Evolutionary conservation across 2,113 vertebrate species (phyloP).

Genomic region (Ciconia stormi): DNA sequence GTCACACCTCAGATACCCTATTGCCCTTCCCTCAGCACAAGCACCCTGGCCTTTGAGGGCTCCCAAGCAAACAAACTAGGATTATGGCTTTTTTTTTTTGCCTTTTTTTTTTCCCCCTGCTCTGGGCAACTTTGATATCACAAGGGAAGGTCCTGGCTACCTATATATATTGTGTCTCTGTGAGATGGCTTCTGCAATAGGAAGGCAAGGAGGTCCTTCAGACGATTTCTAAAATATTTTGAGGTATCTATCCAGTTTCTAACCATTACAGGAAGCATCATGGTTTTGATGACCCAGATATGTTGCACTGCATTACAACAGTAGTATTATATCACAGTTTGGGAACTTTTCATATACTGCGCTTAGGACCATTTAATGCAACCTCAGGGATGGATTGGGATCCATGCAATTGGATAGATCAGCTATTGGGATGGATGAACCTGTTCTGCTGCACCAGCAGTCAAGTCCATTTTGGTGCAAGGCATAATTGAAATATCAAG

Average conservation of each 20-base stretch:
- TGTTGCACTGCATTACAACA: neutral
- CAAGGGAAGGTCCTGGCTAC: neutral
- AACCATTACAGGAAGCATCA: neutral
- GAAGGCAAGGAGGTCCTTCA: neutral
- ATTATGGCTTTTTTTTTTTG: neutral
- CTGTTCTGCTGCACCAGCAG: neutral
- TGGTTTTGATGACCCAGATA: neutral
- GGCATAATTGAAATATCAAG: neutral
- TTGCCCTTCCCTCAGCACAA: neutral
- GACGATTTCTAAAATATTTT: neutral
- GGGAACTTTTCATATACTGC: neutral
- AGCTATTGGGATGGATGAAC: neutral
- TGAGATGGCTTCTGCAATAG: neutral
- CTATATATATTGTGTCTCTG: neutral
- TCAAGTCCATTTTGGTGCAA: neutral
- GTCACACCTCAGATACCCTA: neutral
- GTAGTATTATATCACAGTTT: neutral
- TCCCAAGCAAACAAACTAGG: neutral
- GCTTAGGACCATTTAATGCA: neutral
- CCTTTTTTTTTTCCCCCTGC: neutral
- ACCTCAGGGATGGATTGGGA: neutral
- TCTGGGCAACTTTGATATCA: neutral
- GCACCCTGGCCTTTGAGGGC: neutral
- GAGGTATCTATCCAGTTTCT: neutral
- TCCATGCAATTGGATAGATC: neutral